phyloP scores from a whole-genome alignment of 1,140 invertebrate species.

The Platorchestia sp. region DNA sequence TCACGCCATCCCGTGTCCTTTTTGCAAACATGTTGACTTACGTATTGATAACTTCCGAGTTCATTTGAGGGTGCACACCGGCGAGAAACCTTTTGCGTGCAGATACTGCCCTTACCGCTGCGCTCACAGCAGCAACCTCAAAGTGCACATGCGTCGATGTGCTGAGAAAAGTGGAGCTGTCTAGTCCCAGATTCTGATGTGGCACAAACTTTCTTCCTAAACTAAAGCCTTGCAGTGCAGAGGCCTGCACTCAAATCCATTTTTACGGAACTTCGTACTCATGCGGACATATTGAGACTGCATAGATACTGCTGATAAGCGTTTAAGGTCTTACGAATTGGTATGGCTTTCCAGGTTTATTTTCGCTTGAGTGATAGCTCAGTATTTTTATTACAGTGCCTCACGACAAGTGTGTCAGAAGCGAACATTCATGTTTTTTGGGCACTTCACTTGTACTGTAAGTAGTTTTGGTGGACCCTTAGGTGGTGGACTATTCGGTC shows the following conservation, averaged over 20 bases:
- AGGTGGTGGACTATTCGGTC: too few species aligned
- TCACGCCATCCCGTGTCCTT: conserved; percentile 60
- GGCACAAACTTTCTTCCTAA: neutral
- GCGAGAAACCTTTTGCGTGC: conserved; percentile 84
- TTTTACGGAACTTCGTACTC: neutral
- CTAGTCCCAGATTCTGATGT: neutral
- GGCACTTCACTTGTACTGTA: too few species aligned
- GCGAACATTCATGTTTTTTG: too few species aligned
- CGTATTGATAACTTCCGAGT: conserved; percentile 62
- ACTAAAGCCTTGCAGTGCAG: neutral
- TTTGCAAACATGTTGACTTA: conserved; percentile 62
- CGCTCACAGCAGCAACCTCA: conserved; percentile 65
- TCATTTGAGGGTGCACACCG: conserved; percentile 92
- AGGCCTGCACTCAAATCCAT: neutral
- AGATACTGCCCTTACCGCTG: conserved; percentile 61
- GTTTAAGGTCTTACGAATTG: neutral
- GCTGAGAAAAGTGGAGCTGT: neutral
- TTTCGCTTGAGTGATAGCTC: neutral
- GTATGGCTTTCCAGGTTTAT: neutral
- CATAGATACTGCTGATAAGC: neutral
- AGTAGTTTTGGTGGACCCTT: too few species aligned
- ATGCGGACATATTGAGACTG: neutral
- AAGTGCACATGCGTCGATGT: conserved; percentile 61
- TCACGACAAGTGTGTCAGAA: too few species aligned
- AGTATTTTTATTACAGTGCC: neutral